phyloP scores from a whole-genome alignment of 2,797 vertebrate species.

The Euthynnus affinis region DNA sequence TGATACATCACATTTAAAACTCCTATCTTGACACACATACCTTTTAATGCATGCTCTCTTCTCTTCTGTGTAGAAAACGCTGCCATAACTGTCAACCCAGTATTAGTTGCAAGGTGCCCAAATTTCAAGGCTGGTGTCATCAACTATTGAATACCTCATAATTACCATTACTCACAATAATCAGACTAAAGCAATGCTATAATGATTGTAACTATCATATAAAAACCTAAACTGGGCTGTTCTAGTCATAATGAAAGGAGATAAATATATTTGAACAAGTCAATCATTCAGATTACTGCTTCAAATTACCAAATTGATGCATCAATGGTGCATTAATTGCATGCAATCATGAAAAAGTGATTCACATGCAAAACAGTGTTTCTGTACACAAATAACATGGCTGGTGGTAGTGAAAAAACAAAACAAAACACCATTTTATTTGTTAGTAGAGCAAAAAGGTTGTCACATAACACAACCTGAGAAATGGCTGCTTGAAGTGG shows the following conservation, averaged over 20 bases:
- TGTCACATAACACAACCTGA: too few species aligned
- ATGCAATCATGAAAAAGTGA: too few species aligned
- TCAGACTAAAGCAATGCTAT: conserved; percentile 1
- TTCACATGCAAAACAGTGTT: conserved; percentile 36
- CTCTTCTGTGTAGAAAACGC: conserved; percentile 24
- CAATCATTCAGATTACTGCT: conserved; percentile 23
- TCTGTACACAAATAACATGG: conserved; percentile 13
- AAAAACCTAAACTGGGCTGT: conserved; percentile 22
- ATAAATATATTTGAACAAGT: conserved; percentile 18
- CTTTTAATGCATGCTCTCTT: conserved; percentile 48
- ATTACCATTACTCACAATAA: conserved; percentile 18
- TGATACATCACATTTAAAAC: conserved; percentile 64
- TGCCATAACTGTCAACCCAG: conserved; percentile 43
- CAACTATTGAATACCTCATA: conserved; percentile 15
- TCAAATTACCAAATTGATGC: conserved; percentile 40
- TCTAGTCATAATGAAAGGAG: conserved; percentile 22
- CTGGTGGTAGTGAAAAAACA: background rate
- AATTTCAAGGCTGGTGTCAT: conserved; percentile 31
- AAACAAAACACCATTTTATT: conserved; percentile 1
- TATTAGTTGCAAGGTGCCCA: conserved; percentile 16
- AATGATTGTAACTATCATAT: background rate
- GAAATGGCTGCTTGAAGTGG: too few species aligned
- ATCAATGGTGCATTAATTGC: too few species aligned
- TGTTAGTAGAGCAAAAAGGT: conserved; percentile 18
- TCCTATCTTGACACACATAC: conserved; percentile 61